These are phyloP conservation scores for Atta texana DNA, from an alignment of 1,140 invertebrate genomes.

Conservation along the genomic window DNA sequence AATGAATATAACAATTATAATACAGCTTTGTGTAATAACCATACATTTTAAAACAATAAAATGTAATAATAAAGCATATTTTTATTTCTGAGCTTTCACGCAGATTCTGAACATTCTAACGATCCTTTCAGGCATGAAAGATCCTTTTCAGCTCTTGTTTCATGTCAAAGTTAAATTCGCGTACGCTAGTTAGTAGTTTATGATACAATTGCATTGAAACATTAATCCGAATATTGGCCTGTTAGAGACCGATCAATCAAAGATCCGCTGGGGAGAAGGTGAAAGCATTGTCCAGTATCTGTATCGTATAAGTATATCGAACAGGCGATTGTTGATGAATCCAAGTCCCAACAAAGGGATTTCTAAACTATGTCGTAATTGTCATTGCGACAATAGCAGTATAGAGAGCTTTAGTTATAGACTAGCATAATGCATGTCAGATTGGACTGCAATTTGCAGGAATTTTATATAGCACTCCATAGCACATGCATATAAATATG, in stretches of 20 bases:
- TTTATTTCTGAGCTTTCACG: neutral
- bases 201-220: conserved; percentile 41
- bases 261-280: conserved; percentile 77
- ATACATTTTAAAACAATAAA: neutral
- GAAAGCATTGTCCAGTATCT: conserved; percentile 78
- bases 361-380: neutral
- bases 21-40: neutral
- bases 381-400: neutral
- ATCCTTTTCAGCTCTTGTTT: neutral
- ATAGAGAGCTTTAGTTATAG: neutral
- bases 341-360: conserved; percentile 31
- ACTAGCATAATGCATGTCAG: neutral
- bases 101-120: neutral
- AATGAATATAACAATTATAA: neutral
- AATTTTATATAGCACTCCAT: neutral
- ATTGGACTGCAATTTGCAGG: neutral
- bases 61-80: neutral
- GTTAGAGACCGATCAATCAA: conserved; percentile 44
- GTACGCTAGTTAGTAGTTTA: conserved; percentile 43
- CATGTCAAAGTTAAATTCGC: neutral
- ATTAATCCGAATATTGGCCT: conserved; percentile 62
- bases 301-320: conserved; percentile 77
- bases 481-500: neutral
- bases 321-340: conserved; percentile 32
- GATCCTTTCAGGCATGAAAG: neutral